Conservation (phyloP, 2,888 invertebrate species). For the Drosophila koepferae region DNA sequence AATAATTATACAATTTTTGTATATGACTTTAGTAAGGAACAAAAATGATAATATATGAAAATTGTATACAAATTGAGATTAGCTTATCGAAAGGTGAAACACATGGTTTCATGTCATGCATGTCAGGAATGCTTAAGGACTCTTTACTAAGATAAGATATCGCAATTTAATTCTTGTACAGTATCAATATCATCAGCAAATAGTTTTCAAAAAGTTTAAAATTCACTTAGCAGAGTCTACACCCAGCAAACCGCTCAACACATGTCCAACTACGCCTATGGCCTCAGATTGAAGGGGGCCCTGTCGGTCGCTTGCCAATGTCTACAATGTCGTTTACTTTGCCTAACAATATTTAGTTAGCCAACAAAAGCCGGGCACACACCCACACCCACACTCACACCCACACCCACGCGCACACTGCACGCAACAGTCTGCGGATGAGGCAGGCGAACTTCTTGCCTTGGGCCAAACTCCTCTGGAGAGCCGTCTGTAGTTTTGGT, state of each 20-base stretch:
- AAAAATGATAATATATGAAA: no score
- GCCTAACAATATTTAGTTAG: slow-evolving; percentile 80
- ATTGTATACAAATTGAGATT: no score
- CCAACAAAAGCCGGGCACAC: slow-evolving; percentile 65
- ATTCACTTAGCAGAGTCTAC: slow-evolving; percentile 2
- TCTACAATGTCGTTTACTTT: slow-evolving; percentile 76
- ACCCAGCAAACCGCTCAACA: neutral
- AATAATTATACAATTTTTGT: no score
- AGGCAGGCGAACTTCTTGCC: slow-evolving; percentile 3
- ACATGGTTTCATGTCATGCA: no score
- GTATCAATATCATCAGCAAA: neutral
- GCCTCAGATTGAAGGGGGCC: slow-evolving; percentile 33
- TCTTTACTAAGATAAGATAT: neutral
- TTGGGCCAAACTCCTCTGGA: slow-evolving; percentile 39
- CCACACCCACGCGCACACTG: slow-evolving; percentile 1
- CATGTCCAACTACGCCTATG: slow-evolving; percentile 43
- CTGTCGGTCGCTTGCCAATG: slow-evolving; percentile 49
- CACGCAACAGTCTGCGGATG: slow-evolving; percentile 24
- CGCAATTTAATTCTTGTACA: neutral
- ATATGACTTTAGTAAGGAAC: no score
- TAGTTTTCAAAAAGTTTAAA: slow-evolving; percentile 11
- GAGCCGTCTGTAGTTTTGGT: slow-evolving; percentile 40
- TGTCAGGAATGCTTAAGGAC: no score
- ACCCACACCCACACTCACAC: slow-evolving; percentile 20
- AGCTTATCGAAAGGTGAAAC: no score